Evolutionary conservation across 2,888 invertebrate species (phyloP).

Genomic region (Cosmia pyralina): DNA sequence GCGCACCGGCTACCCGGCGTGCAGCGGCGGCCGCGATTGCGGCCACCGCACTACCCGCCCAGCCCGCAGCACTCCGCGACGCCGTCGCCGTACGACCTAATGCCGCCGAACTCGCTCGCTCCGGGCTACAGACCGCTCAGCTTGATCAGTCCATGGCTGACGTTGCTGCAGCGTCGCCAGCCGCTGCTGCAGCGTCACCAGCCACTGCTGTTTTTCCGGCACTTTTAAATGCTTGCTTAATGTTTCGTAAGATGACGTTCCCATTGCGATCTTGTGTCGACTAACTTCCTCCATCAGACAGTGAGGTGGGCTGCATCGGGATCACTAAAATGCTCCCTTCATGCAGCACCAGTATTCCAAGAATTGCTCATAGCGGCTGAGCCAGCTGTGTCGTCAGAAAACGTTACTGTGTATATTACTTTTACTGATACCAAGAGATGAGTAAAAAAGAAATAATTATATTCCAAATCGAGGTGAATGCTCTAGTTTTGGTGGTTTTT

Average conservation of each 20-base stretch:
- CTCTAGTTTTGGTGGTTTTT: background rate
- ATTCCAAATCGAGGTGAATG: no score
- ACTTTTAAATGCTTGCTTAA: conserved; percentile 13
- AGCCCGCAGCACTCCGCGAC: background rate
- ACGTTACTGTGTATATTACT: background rate
- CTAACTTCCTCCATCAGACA: background rate
- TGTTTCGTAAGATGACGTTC: background rate
- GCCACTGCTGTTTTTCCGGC: conserved; percentile 24
- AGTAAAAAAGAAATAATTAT: no score
- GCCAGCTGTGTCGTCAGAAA: background rate
- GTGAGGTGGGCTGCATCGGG: background rate
- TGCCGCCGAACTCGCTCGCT: background rate
- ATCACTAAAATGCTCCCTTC: no score
- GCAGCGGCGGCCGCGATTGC: no score
- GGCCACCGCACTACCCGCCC: background rate
- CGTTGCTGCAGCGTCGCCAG: conserved; percentile 8
- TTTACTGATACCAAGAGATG: background rate
- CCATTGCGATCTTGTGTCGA: background rate
- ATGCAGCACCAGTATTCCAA: background rate
- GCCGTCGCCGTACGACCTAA: conserved; percentile 2
- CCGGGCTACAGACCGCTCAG: conserved; percentile 11
- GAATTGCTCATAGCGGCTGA: background rate
- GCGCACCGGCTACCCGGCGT: no score
- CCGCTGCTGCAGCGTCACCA: conserved; percentile 26
- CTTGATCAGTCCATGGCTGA: conserved; percentile 3